phyloP scores from a whole-genome alignment of 2,113 vertebrate species.

The Catharus fuscescens region DNA sequence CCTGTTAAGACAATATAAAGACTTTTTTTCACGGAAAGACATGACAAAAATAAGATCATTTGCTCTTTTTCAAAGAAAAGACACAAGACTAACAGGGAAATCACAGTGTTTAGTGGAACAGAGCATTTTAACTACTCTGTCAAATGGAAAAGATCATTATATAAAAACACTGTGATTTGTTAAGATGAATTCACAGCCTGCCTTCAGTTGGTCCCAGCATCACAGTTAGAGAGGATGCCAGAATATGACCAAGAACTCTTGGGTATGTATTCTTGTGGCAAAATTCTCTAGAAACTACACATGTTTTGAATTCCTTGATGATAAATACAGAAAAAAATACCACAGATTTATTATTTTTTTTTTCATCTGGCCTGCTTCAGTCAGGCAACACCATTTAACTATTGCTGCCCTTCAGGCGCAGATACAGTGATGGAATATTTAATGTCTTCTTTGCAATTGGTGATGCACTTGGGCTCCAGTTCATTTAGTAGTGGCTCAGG shows the following conservation, averaged over 20 bases:
- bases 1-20: conserved; percentile 73
- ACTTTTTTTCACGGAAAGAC: background rate
- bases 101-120: background rate
- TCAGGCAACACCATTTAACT: background rate
- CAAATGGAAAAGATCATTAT: background rate
- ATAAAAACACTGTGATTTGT: background rate
- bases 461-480: background rate
- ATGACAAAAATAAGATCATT: background rate
- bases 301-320: background rate
- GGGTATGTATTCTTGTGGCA: background rate
- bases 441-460: background rate
- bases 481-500: background rate
- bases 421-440: background rate
- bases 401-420: background rate
- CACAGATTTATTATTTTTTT: background rate
- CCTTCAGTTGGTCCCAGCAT: background rate
- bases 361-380: background rate
- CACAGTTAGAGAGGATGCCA: background rate
- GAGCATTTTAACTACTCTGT: background rate
- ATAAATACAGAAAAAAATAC: background rate
- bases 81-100: background rate
- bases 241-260: background rate
- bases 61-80: background rate
- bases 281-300: background rate
- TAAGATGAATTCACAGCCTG: background rate